phyloP scores from a whole-genome alignment of 2,113 vertebrate species.

The Dasypus novemcinctus region DNA sequence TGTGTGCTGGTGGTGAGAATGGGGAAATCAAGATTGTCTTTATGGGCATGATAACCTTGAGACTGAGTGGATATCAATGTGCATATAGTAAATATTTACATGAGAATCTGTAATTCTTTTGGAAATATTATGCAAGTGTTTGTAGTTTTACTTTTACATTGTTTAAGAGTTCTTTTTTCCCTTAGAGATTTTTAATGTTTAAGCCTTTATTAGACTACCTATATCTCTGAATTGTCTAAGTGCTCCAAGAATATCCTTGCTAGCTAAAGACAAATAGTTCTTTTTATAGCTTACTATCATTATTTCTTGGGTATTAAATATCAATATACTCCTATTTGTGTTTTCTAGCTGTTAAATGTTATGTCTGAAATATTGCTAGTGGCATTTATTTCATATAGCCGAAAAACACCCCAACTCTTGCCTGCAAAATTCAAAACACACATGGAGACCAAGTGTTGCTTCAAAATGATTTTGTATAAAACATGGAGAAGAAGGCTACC shows the following conservation, averaged over 20 bases:
- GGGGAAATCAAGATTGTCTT: neutral
- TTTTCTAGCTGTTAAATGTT: neutral
- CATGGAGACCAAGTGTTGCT: neutral
- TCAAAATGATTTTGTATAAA: neutral
- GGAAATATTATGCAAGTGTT: neutral
- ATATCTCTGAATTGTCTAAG: neutral
- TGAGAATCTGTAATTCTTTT: neutral
- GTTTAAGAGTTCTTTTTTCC: neutral
- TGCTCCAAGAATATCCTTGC: neutral
- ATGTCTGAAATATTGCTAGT: neutral
- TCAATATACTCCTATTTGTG: neutral
- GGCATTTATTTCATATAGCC: neutral
- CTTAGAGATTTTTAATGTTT: neutral
- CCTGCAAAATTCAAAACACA: slow-evolving; percentile 3
- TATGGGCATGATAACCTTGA: neutral
- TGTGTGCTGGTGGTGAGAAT: neutral
- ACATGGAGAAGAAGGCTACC: neutral
- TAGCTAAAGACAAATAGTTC: neutral
- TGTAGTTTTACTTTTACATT: neutral
- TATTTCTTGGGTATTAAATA: neutral
- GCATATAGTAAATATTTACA: neutral
- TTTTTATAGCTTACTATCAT: neutral
- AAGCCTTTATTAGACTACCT: neutral
- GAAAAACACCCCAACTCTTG: neutral
- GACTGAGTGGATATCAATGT: neutral